phyloP scores from a whole-genome alignment of 1,140 invertebrate species.

The Heliconius congener region DNA sequence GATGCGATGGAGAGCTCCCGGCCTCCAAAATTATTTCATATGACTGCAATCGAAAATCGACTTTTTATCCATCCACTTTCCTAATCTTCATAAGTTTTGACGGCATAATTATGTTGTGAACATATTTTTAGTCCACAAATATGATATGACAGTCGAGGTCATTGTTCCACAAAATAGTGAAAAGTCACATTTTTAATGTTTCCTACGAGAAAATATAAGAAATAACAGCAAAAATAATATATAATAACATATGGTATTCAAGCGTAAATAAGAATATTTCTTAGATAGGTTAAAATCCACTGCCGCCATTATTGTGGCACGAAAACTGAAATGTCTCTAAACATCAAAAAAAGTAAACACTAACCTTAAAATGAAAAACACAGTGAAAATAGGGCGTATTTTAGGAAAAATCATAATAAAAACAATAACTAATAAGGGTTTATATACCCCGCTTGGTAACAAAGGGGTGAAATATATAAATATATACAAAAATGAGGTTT shows the following conservation, averaged over 20 bases:
- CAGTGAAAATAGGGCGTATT: conserved; percentile 32
- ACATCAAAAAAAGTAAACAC: conserved; percentile 80
- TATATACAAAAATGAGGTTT: conserved; percentile 73
- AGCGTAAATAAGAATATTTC: conserved; percentile 60
- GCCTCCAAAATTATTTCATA: conserved; percentile 71
- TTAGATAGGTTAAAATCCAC: conserved; percentile 76
- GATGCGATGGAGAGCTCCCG: conserved; percentile 68
- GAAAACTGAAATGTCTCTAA: conserved; percentile 78
- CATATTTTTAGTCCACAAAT: conserved; percentile 76
- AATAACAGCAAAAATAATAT: conserved; percentile 60
- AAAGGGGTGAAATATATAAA: conserved; percentile 65
- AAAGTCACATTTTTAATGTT: conserved; percentile 68
- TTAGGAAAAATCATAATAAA: conserved; percentile 30
- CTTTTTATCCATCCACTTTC: conserved; percentile 69
- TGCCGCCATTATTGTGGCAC: conserved; percentile 80
- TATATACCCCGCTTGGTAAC: conserved; percentile 62
- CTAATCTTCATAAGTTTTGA: conserved; percentile 56
- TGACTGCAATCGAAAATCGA: conserved; percentile 79
- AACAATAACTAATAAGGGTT: conserved; percentile 33
- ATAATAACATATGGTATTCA: conserved; percentile 44
- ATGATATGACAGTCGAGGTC: conserved; percentile 73
- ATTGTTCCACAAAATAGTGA: conserved; percentile 73
- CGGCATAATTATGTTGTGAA: conserved; percentile 67
- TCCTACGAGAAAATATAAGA: conserved; percentile 72
- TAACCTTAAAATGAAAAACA: conserved; percentile 59